These are phyloP conservation scores for Cecidostiba fungosa DNA, from an alignment of 2,888 invertebrate genomes.

Conservation along the genomic window DNA sequence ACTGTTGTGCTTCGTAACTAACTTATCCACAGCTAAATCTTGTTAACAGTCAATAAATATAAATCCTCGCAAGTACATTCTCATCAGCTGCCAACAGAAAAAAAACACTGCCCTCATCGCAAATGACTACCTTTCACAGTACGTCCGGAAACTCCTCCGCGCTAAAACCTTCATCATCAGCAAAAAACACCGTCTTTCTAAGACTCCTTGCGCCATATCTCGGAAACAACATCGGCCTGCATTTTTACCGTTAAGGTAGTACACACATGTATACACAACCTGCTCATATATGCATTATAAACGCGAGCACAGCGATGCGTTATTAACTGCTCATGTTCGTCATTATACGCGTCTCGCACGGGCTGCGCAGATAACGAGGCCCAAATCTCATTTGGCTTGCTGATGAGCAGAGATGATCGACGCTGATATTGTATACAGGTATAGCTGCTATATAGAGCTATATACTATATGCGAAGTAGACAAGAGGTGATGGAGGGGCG, in stretches of 20 bases:
- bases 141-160: constrained; percentile 19
- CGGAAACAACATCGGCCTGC: constrained; percentile 29
- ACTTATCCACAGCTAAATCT: constrained; percentile 29
- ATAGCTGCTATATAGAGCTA: not conserved
- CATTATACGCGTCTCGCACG: constrained; percentile 67
- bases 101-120: not conserved
- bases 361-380: constrained; percentile 68
- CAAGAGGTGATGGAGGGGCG: not conserved
- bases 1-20: not conserved
- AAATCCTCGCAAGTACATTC: constrained; percentile 9
- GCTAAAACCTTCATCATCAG: not conserved
- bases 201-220: constrained; percentile 15
- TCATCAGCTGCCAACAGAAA: not conserved
- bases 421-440: constrained; percentile 34
- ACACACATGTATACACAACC: not conserved
- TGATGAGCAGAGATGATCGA: constrained; percentile 72
- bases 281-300: not conserved
- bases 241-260: constrained; percentile 62
- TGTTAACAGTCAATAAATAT: constrained; percentile 33
- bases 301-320: constrained; percentile 35
- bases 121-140: not conserved
- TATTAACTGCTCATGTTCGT: constrained; percentile 63
- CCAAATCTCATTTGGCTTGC: constrained; percentile 74
- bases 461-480: not conserved
- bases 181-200: constrained; percentile 13